A percentile compares a stretch with the other conserved stretches of the same genome.
Evolutionary conservation across 2,113 vertebrate species (phyloP).

Genomic region (Sylvietta virens): DNA sequence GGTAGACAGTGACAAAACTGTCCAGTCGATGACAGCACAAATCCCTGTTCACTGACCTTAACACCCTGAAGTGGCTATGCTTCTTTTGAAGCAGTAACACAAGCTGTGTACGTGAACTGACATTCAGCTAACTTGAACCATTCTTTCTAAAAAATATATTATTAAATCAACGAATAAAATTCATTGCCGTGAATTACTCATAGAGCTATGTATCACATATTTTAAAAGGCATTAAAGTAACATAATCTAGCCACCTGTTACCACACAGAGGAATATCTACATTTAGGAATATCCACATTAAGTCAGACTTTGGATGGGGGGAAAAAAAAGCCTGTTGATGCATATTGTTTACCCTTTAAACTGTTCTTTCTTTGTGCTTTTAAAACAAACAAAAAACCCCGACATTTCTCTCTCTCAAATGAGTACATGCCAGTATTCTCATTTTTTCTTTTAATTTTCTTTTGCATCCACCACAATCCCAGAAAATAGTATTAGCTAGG

Average conservation of each 20-base stretch:
- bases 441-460: background rate
- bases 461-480: background rate
- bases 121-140: background rate
- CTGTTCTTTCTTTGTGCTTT: background rate
- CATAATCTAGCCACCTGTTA: background rate
- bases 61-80: background rate
- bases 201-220: background rate
- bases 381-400: accelerated
- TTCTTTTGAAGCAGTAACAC: background rate
- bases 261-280: background rate
- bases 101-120: background rate
- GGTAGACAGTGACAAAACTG: background rate
- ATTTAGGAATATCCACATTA: background rate
- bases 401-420: background rate
- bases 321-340: background rate
- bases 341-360: background rate
- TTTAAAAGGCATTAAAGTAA: background rate
- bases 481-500: background rate
- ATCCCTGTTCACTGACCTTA: background rate
- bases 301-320: background rate
- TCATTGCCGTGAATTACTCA: background rate
- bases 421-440: background rate
- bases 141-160: background rate
- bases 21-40: background rate
- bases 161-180: background rate